Conservation (phyloP, 2,888 invertebrate species). For the Pammene fasciana region DNA sequence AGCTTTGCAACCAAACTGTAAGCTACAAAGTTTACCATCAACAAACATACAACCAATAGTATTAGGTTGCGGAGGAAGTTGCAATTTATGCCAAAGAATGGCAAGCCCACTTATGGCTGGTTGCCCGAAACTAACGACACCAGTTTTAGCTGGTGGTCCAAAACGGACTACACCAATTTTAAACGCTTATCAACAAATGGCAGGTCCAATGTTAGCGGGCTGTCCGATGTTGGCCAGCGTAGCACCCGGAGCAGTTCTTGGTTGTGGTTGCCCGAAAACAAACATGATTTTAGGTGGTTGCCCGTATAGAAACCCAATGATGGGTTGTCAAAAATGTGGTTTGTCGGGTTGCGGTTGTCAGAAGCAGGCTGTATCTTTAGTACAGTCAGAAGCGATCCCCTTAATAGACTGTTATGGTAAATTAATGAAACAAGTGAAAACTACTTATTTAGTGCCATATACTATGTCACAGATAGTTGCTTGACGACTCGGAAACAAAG, state of each 20-base stretch:
- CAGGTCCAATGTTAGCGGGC: neutral
- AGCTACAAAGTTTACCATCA: neutral
- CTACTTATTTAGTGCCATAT: slow-evolving; percentile 60
- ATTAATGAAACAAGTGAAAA: slow-evolving; percentile 57
- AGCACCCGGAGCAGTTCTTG: neutral
- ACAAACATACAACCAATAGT: slow-evolving; percentile 18
- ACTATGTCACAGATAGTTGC: slow-evolving; percentile 17
- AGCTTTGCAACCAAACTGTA: neutral
- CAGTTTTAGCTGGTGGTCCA: neutral
- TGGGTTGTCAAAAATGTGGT: slow-evolving; percentile 7
- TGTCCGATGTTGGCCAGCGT: neutral
- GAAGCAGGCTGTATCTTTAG: slow-evolving; percentile 54
- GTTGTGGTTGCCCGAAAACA: slow-evolving; percentile 6
- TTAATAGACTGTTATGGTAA: slow-evolving; percentile 57
- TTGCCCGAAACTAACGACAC: slow-evolving; percentile 21
- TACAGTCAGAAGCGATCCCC: slow-evolving; percentile 59
- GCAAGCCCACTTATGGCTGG: slow-evolving; percentile 12
- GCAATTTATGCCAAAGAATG: slow-evolving; percentile 30
- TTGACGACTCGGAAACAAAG: neutral
- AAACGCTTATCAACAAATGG: neutral
- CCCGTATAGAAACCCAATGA: slow-evolving; percentile 10
- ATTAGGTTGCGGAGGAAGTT: slow-evolving; percentile 18
- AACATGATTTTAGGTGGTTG: neutral
- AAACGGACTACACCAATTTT: neutral
- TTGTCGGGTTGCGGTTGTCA: slow-evolving; percentile 39